Conservation (phyloP, 2,797 vertebrate genomes). For the Oreortyx pictus region DNA sequence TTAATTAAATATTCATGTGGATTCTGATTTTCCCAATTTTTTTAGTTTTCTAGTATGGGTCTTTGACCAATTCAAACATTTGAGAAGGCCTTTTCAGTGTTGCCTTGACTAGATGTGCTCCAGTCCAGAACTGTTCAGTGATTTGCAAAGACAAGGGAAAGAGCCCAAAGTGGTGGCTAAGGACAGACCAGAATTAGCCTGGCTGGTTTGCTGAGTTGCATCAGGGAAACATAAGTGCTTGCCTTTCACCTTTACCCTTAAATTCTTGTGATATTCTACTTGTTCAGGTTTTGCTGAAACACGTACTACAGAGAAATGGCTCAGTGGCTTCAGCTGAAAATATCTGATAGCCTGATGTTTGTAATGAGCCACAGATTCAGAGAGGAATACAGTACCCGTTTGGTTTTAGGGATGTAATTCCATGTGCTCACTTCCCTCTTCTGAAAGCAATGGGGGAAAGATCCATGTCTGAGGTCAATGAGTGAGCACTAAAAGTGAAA, state of each 20-base stretch:
- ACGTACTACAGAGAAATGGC: not conserved
- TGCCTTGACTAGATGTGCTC: not conserved
- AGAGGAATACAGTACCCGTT: not conserved
- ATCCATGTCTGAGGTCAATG: not conserved
- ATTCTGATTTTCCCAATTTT: not conserved
- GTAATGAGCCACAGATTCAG: not conserved
- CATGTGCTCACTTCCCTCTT: not conserved
- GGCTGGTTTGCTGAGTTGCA: not conserved
- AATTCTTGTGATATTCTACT: not conserved
- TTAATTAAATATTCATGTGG: fast-evolving
- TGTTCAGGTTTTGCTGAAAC: not conserved
- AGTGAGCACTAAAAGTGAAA: not conserved
- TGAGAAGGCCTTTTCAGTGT: not conserved
- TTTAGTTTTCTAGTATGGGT: not conserved
- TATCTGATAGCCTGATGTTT: not conserved
- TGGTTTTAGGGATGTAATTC: fast-evolving
- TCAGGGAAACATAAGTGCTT: fast-evolving
- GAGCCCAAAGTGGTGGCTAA: not conserved
- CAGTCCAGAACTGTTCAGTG: not conserved
- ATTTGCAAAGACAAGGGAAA: not conserved
- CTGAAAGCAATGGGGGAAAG: not conserved
- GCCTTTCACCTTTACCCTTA: not conserved
- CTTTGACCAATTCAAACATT: not conserved
- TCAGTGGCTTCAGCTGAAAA: not conserved
- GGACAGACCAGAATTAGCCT: not conserved